Conservation (phyloP, 2,113 vertebrate genomes). For the Alosa alosa region DNA sequence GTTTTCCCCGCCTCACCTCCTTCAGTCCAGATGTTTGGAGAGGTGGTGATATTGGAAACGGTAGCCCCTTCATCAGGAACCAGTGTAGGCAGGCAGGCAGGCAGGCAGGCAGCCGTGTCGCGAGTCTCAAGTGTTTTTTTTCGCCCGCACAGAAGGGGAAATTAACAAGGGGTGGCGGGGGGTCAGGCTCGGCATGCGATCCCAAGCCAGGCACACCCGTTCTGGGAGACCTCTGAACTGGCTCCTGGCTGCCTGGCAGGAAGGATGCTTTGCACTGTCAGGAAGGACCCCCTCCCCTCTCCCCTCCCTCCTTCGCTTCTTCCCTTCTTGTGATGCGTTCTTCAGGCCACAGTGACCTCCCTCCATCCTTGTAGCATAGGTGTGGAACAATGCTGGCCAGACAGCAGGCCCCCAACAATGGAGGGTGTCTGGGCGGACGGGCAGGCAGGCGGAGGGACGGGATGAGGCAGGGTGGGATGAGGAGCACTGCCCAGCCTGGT, state of each 20-base stretch:
- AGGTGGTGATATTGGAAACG: not conserved
- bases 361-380: not conserved
- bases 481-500: not conserved
- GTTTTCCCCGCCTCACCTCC: not conserved
- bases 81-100: not conserved
- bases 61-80: not conserved
- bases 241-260: constrained; percentile 12
- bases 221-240: not conserved
- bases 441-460: too few species aligned
- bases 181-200: not conserved
- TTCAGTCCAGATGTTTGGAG: not conserved
- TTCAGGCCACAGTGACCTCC: not conserved
- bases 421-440: not conserved
- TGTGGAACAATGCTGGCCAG: constrained; percentile 3
- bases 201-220: not conserved
- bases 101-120: not conserved
- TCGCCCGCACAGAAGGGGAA: not conserved
- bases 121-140: not conserved
- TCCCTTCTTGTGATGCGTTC: not conserved
- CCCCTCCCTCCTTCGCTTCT: not conserved
- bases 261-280: constrained; percentile 40
- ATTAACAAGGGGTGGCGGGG: not conserved
- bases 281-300: constrained; percentile 17
- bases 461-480: not conserved
- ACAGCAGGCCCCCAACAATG: not conserved